phyloP scores from a whole-genome alignment of 2,888 invertebrate genomes.

The Dasypogon diadema region DNA sequence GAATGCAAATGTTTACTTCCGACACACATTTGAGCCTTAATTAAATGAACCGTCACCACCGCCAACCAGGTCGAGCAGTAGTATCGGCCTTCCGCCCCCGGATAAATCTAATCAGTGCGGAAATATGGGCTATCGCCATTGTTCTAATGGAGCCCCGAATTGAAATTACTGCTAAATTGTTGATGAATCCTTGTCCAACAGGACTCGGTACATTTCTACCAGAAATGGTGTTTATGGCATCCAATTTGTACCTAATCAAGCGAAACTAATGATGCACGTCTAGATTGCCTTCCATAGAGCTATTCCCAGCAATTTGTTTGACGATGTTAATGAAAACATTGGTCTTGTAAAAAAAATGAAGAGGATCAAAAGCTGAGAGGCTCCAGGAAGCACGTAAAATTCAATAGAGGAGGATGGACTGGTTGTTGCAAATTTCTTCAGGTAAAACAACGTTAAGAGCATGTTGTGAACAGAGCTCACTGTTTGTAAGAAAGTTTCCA shows the following conservation, averaged over 20 bases:
- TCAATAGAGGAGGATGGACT: too few relatives aligned
- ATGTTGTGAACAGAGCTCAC: too few relatives aligned
- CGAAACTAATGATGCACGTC: too few relatives aligned
- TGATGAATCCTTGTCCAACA: conserved; percentile 1
- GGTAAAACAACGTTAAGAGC: too few relatives aligned
- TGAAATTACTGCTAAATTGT: conserved; percentile 23
- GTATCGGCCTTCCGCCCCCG: background rate
- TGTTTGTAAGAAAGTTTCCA: too few relatives aligned
- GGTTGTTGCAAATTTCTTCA: too few relatives aligned
- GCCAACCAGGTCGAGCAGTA: background rate
- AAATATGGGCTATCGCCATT: conserved; percentile 1
- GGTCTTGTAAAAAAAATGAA: too few relatives aligned
- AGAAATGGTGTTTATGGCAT: background rate
- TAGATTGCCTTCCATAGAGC: too few relatives aligned
- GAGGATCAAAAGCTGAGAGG: too few relatives aligned
- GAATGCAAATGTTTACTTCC: conserved; percentile 48
- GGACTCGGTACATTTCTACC: background rate
- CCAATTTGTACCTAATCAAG: conserved; percentile 28
- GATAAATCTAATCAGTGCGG: conserved; percentile 23
- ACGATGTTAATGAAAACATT: too few relatives aligned
- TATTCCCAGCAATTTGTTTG: too few relatives aligned
- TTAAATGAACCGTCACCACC: background rate
- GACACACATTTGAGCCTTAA: conserved; percentile 32
- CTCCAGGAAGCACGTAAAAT: too few relatives aligned
- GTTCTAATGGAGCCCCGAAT: conserved; percentile 4